Conservation (phyloP, 2,888 invertebrate species). For the Anticlea derivata region DNA sequence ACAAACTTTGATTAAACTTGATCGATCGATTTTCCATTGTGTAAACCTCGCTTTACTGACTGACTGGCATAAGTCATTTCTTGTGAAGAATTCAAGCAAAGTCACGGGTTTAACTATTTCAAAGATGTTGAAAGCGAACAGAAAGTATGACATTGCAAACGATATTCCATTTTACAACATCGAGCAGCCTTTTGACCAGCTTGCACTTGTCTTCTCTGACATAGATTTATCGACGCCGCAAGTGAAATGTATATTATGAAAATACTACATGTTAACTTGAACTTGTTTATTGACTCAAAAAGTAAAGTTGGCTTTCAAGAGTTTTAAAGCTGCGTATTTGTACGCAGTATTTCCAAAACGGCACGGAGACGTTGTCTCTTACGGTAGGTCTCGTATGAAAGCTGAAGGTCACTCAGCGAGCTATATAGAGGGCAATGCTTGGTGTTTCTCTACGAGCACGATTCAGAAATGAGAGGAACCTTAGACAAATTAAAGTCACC, state of each 20-base stretch:
- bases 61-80: neutral
- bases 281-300: too few species aligned
- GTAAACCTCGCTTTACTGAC: neutral
- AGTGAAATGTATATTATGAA: neutral
- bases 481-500: too few species aligned
- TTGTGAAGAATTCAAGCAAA: neutral
- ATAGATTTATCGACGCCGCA: conserved; percentile 11
- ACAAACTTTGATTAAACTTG: conserved; percentile 26
- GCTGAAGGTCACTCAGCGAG: too few species aligned
- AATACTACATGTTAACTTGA: neutral
- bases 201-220: conserved; percentile 20
- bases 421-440: too few species aligned
- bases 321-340: too few species aligned
- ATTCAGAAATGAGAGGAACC: too few species aligned
- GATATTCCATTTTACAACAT: conserved; percentile 26
- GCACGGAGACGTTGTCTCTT: too few species aligned
- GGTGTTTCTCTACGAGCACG: too few species aligned
- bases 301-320: too few species aligned
- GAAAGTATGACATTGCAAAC: conserved; percentile 25
- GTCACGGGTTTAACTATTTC: neutral
- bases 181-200: conserved; percentile 13
- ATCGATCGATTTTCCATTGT: conserved; percentile 10
- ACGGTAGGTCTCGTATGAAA: too few species aligned
- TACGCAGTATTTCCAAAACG: too few species aligned
- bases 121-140: conserved; percentile 16